Evolutionary conservation across 2,113 vertebrate species (phyloP).

Genomic region (Rhinoderma darwinii): DNA sequence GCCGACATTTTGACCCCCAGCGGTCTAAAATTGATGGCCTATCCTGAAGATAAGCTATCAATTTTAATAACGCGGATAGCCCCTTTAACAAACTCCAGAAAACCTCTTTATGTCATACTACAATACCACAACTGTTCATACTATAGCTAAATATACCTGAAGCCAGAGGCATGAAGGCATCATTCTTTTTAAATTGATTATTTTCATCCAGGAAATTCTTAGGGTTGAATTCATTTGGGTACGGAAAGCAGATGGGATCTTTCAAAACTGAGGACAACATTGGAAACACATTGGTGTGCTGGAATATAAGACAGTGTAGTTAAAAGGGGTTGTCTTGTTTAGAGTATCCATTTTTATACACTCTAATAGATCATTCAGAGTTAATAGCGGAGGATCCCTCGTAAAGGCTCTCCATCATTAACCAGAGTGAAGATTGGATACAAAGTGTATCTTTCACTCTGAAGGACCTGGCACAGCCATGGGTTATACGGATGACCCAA

Average conservation of each 20-base stretch:
- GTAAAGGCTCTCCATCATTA: background rate
- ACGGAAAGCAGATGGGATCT: constrained; percentile 66
- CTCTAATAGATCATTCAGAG: background rate
- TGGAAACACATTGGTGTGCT: constrained; percentile 67
- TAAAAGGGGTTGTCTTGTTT: background rate
- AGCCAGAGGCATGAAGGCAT: constrained; percentile 69
- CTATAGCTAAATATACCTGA: constrained; percentile 62
- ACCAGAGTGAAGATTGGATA: background rate
- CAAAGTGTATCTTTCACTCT: no score
- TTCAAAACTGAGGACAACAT: constrained; percentile 67
- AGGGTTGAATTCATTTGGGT: constrained; percentile 67
- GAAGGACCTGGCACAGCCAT: no score
- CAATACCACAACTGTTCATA: no score
- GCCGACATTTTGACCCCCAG: no score
- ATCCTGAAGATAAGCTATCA: no score
- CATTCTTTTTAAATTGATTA: constrained; percentile 70
- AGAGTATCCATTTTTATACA: no score
- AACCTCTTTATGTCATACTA: no score
- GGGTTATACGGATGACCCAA: no score
- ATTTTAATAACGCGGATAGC: no score
- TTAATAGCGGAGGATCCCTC: background rate
- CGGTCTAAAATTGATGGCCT: no score
- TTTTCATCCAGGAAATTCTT: constrained; percentile 70
- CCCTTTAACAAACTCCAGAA: no score
- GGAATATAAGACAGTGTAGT: background rate